Evolutionary conservation across 2,113 vertebrate species (phyloP).

Genomic region (Callocephalon fimbriatum): DNA sequence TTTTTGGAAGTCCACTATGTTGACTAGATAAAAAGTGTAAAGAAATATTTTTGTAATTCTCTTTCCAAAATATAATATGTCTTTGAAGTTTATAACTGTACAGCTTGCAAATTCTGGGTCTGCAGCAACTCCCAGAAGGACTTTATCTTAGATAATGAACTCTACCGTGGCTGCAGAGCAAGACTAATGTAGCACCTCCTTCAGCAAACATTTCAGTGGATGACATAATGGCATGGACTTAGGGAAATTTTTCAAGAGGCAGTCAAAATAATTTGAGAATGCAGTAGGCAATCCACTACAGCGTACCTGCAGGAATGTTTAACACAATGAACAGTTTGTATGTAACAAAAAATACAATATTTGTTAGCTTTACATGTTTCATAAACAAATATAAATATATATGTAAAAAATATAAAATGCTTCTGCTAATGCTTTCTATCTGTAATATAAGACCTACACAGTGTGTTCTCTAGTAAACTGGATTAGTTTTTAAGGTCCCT

Average conservation of each 20-base stretch:
- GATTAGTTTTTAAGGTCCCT: constrained; percentile 4
- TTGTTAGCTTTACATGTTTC: not conserved
- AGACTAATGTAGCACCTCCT: not conserved
- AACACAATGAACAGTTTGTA: not conserved
- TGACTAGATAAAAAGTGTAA: not conserved
- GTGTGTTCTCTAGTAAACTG: not conserved
- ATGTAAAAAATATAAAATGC: not conserved
- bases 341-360: constrained; percentile 15
- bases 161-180: not conserved
- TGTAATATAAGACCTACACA: not conserved
- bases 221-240: not conserved
- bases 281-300: not conserved
- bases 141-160: not conserved
- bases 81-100: not conserved
- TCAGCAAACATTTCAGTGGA: not conserved
- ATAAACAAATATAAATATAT: not conserved
- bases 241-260: not conserved
- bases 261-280: not conserved
- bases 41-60: not conserved
- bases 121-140: not conserved
- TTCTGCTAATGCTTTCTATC: not conserved
- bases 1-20: not conserved
- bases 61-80: not conserved
- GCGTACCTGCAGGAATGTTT: not conserved
- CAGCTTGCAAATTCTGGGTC: not conserved